These are phyloP conservation scores for Nowickia ferox DNA, from an alignment of 2,888 invertebrate genomes.

Conservation along the genomic window DNA sequence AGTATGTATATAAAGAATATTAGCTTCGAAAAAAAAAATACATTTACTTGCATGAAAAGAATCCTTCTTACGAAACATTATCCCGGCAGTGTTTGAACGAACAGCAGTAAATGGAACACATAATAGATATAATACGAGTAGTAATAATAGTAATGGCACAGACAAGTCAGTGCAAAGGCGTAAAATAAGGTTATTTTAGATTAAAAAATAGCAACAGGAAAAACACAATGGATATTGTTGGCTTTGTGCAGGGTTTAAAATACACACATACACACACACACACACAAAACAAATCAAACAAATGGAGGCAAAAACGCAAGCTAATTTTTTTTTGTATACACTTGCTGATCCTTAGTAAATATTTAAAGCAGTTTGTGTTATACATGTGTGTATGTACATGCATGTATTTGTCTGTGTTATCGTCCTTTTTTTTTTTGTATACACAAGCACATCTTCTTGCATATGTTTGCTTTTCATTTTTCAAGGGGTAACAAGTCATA, in stretches of 20 bases:
- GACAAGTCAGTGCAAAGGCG: slow-evolving; percentile 43
- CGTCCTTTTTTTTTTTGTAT: neutral
- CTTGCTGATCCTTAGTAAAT: slow-evolving; percentile 60
- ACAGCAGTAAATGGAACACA: slow-evolving; percentile 17
- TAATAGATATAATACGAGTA: neutral
- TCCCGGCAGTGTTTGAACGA: slow-evolving; percentile 38
- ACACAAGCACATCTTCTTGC: slow-evolving; percentile 4
- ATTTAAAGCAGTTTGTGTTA: slow-evolving; percentile 40
- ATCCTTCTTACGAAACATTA: slow-evolving; percentile 44
- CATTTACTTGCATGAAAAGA: slow-evolving; percentile 11
- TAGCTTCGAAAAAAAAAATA: slow-evolving; percentile 18
- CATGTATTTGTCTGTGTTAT: neutral
- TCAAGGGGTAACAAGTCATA: slow-evolving; percentile 30
- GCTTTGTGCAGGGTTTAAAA: slow-evolving; percentile 25
- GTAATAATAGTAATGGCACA: slow-evolving; percentile 42
- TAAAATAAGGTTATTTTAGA: slow-evolving; percentile 66
- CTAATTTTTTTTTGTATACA: slow-evolving; percentile 6
- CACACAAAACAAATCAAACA: neutral
- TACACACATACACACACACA: slow-evolving; percentile 7
- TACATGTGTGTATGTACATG: neutral
- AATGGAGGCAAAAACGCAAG: neutral
- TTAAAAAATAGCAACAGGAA: slow-evolving; percentile 48
- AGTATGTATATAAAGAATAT: slow-evolving; percentile 8
- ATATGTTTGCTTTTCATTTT: slow-evolving; percentile 19
- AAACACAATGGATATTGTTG: slow-evolving; percentile 38